phyloP scores from a whole-genome alignment of 2,113 vertebrate genomes.

The Macquaria australasica region DNA sequence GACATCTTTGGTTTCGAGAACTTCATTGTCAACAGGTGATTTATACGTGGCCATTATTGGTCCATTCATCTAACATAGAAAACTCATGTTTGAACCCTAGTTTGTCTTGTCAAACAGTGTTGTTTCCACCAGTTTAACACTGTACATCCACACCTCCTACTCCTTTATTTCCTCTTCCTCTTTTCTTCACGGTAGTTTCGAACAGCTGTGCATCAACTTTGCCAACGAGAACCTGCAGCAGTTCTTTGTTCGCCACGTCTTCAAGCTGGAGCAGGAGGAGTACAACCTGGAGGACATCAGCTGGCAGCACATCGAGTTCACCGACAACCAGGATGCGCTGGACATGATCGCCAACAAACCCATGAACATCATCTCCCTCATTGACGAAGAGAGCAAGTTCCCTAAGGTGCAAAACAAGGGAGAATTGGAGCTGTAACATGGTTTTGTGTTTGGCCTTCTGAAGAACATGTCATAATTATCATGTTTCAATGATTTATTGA shows the following conservation, averaged over 20 bases:
- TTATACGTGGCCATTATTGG: background rate
- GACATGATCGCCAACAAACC: conserved; percentile 99
- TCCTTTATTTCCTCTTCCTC: background rate
- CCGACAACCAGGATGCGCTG: conserved; percentile 97
- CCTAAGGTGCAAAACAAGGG: conserved; percentile 88
- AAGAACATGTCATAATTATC: background rate
- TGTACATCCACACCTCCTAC: background rate
- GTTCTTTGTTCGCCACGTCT: conserved; percentile 97
- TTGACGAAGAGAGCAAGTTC: conserved; percentile 99
- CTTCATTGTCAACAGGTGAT: conserved; percentile 95
- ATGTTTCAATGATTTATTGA: background rate
- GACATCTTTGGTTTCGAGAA: conserved; percentile 99
- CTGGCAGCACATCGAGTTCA: conserved; percentile 99
- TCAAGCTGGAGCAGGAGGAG: conserved; percentile 99
- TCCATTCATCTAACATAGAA: background rate
- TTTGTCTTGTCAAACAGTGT: background rate
- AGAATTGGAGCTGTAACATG: background rate
- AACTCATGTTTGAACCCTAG: background rate
- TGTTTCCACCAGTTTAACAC: background rate
- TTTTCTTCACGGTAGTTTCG: conserved; percentile 86
- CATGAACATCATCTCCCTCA: conserved; percentile 99
- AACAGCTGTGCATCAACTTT: conserved; percentile 99
- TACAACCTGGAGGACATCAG: conserved; percentile 99
- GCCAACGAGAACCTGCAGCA: conserved; percentile 99
- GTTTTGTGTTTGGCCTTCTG: background rate